Base-by-base conservation (phyloP, 2,888 invertebrate species). In the Minunthozetes semirufus region DNA sequence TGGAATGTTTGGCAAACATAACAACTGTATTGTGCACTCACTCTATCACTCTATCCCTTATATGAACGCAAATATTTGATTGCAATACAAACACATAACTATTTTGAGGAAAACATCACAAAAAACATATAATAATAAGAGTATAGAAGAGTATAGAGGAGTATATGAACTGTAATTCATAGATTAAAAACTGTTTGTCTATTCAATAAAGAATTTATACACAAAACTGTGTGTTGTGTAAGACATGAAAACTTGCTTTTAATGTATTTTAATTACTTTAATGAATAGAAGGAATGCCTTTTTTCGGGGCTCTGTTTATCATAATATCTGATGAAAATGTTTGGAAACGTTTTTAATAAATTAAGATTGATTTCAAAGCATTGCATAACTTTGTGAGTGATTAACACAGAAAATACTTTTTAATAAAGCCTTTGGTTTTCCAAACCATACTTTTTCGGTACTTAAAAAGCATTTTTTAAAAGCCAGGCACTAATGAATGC, bases 1-100 rank as follows among this genome's bases (percentile, higher is more conserved):
- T 59, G 59, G 59, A 59, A 59, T 59, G 59, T 19, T 59, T 27
- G 59, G 15, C 59, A 59, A 59, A 59, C 50, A 50, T 27, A 59
- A 59, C 59, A 59, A 59, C 27, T 59, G 59, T n/a, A n/a, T 50
- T 50, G 50, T 27, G 17, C 42, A 42, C 42, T 42, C 42, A 42
- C 42, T 42, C 42, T 42, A 42, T 42, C 42, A 42, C 42, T 42
- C 42, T 13, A 42, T 42, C 42, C 42, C 42, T 42, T 59, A 27
- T 59, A 59, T 27, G 59, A 22, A 29, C 22, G 59, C 59, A 59
- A 59, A 59, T 59, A 59, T 59, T 59, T 59, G 59, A 59, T 59
- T 22, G 19, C n/a, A 50, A 50, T 22, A 8, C n/a, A 50, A 50
- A 50, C 19, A 50, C 19, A 50, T 19, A 17, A 17, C 19, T 50